Base-by-base conservation (phyloP, 2,888 invertebrate species). In the Agonopterix subpropinquella region DNA sequence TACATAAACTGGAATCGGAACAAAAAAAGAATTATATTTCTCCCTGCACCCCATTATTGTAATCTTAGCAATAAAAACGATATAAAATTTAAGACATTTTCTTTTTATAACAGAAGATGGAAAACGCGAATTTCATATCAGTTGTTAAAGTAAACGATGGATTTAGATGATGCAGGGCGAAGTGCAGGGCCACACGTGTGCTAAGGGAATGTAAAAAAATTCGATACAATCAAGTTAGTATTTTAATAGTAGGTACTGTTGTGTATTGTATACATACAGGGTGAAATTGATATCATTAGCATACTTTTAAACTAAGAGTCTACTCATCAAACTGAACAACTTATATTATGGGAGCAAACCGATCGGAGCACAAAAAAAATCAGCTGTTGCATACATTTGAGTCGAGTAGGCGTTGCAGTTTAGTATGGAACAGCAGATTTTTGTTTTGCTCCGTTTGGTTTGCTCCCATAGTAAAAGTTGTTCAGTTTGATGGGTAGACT, bases 71-170 rank as follows among this genome's bases (percentile, higher is more conserved):
- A 82, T 87, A 87, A 87, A 87, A 86, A 56, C 58, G 79, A 74
- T 80, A 82, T 86, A 77, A 87, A 85, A 78, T 79, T 81, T 77
- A 80, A 76, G 73, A 74, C 76, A 70, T 68, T 66, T 64, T 65
- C 69, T 81, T 82, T 83, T 86, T 84, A 83, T 68, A 83, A 75
- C 83, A 63, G 69, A 66, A 74, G 75, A 82, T 79, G 80, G 80
- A 77, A 83, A 80, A 80, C 68, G 78, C 65, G 77, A 67, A 65
- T 84, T 85, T 82, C 79, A 80, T 87, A 83, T 80, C 80, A 73
- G 81, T 77, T 78, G 80, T 86, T 80, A 86, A 83, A 84, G 73
- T 78, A 79, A 71, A 78, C 73, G 80, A 78, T 76, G 79, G 83
- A 75, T 84, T 80, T 77, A 64, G 70, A 66, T 58, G 67, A 59